phyloP scores from a whole-genome alignment of 2,797 vertebrate species.

The Myiotriccus ornatus region DNA sequence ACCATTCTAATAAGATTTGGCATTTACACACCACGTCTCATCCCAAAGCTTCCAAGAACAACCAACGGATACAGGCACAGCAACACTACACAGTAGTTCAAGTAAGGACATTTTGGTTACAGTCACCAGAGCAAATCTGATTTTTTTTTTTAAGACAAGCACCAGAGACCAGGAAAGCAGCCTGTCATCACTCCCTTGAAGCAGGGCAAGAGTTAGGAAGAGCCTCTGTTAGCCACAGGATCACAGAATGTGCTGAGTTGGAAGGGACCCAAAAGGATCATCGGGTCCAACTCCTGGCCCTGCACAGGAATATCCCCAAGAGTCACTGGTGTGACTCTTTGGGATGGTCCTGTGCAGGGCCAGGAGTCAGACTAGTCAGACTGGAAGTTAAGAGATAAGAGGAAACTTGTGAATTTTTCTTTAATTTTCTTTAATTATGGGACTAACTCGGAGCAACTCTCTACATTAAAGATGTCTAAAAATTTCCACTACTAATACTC shows the following conservation, averaged over 20 bases:
- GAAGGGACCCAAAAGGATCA: neutral
- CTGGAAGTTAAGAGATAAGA: neutral
- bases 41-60: constrained; percentile 10
- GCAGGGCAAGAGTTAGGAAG: neutral
- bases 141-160: neutral
- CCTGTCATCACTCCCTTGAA: neutral
- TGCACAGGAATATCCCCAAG: neutral
- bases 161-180: neutral
- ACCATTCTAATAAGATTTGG: neutral
- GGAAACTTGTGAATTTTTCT: neutral
- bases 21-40: neutral
- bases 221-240: neutral
- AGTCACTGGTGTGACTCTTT: neutral
- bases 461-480: neutral
- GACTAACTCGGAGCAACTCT: neutral
- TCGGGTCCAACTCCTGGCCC: neutral
- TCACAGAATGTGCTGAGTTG: neutral
- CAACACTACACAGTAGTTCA: neutral
- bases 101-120: neutral
- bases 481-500: neutral
- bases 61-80: neutral
- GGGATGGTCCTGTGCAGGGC: neutral
- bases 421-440: neutral
- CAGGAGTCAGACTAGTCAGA: neutral
- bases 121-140: neutral